Evolutionary conservation across 2,797 vertebrate genomes (phyloP), one percentile per base, ranked within the genome.

Genomic region (Otus scops): DNA sequence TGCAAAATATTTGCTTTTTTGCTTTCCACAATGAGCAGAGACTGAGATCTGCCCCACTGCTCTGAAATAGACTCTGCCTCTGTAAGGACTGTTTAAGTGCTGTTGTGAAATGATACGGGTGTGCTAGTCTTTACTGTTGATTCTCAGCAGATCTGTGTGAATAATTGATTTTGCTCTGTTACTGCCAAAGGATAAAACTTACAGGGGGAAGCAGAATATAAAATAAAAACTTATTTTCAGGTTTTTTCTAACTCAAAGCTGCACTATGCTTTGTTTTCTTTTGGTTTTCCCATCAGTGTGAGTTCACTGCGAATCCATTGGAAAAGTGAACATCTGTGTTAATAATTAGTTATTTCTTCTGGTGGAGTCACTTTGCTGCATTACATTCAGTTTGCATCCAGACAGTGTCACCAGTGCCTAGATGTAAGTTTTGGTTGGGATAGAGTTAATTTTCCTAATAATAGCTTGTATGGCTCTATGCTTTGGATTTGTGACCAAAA

Each of bases 381-480:
- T 6, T 5, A 23, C 34, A 26, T 2, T 32, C 23, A 6, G 2
- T 64, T 69, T 16, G 1, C 7, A 30, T 6, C n/a, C 54, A 65
- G 26, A 32, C 24, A 51, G 9, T 6, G 3, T 20, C 48, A 69
- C 38, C 15, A 2, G 43, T 54, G 16, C n/a, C 34, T 75, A 38
- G 22, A 2, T 36, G 54, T 11, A 73, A 8, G 13, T 43, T 79
- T 70, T 51, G 47, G 11, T 36, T 75, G 21, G 5, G 16, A 28
- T 13, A 53, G 48, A 75, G 24, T 13, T 47, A 12, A 10, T 70
- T 74, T 69, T 69, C 59, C 63, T 57, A 41, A 17, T 6, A 28
- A 11, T 30, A 60, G 11, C 17, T 47, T 4, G 0, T 48, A 27
- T 2, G 8, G 36, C 24, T 26, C 18, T 5, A 1, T 45, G 38